Percentiles rank a stretch among this genome's conserved stretches.
Evolutionary conservation across 53 echinoderm and acorn worm species (phyloP).

Genomic region (Antedon mediterranea): DNA sequence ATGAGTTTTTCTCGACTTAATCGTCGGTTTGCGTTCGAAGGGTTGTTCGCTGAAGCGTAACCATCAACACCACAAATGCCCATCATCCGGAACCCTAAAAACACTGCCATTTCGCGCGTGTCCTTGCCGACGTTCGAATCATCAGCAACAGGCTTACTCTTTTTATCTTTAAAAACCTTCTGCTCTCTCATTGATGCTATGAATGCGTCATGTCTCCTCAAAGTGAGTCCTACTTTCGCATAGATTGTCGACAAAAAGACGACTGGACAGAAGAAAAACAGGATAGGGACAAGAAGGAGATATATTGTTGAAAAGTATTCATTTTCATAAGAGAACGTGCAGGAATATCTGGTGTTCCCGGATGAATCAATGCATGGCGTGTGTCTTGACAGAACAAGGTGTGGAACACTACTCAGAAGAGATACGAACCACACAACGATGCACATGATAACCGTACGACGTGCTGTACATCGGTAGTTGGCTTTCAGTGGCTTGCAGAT

Average conservation of each 20-base stretch:
- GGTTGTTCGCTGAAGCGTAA: background rate
- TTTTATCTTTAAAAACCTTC: conserved; percentile 10
- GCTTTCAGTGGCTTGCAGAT: conserved; percentile 81
- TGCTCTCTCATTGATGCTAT: conserved; percentile 53
- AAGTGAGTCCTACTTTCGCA: conserved; percentile 47
- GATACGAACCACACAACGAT: conserved; percentile 54
- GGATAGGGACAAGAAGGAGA: conserved; percentile 24
- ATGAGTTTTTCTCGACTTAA: conserved; percentile 17
- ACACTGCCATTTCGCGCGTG: background rate
- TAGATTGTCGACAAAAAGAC: conserved; percentile 41
- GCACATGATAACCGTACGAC: conserved; percentile 47
- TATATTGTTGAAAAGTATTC: conserved; percentile 18
- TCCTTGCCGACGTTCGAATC: background rate
- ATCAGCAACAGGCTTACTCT: background rate
- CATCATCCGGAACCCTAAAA: background rate
- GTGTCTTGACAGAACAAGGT: conserved; percentile 23
- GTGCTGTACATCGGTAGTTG: conserved; percentile 62
- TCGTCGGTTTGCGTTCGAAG: conserved; percentile 2
- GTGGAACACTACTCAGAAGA: conserved; percentile 36
- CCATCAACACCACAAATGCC: background rate
- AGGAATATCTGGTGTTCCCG: conserved; percentile 5
- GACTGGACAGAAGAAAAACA: conserved; percentile 54
- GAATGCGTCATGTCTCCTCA: conserved; percentile 49
- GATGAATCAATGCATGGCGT: background rate
- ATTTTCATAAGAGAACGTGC: conserved; percentile 9